Evolutionary conservation across 2,797 vertebrate genomes (phyloP).

Genomic region (Toxotes lorentzi): DNA sequence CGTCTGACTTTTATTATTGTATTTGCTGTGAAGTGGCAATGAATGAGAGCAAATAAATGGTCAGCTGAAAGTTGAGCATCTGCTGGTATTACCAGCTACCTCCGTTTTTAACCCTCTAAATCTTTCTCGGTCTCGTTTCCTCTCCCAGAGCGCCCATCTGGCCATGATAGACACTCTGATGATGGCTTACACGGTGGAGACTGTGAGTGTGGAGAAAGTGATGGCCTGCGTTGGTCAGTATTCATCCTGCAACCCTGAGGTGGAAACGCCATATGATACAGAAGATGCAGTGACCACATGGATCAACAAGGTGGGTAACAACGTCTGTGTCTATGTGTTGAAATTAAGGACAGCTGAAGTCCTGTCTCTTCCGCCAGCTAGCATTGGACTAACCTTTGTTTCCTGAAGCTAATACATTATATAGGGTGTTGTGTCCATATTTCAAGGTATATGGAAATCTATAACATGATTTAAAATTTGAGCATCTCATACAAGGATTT

Average conservation of each 20-base stretch:
- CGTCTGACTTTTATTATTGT: neutral
- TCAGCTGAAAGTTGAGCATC: neutral
- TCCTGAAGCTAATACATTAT: neutral
- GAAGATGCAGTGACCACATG: constrained; percentile 95
- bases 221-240: constrained; percentile 90
- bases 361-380: neutral
- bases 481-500: no score
- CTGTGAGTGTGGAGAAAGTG: constrained; percentile 93
- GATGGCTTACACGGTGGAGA: constrained; percentile 96
- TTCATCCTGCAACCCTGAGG: constrained; percentile 87
- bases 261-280: constrained; percentile 93
- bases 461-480: neutral
- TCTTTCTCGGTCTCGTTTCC: constrained; percentile 23
- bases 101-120: neutral
- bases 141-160: constrained; percentile 92
- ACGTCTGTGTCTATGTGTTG: neutral
- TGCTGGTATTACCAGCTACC: neutral
- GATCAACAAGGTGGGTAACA: constrained; percentile 93
- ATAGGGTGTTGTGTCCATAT: neutral
- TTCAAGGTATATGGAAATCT: neutral
- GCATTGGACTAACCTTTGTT: neutral
- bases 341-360: neutral
- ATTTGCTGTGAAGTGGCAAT: neutral
- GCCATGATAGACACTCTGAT: constrained; percentile 96
- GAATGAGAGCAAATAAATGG: neutral